A percentile compares a stretch with the other conserved stretches of the same genome.
Conservation (phyloP, 2,888 invertebrate species). For the Drosophila ezoana region DNA sequence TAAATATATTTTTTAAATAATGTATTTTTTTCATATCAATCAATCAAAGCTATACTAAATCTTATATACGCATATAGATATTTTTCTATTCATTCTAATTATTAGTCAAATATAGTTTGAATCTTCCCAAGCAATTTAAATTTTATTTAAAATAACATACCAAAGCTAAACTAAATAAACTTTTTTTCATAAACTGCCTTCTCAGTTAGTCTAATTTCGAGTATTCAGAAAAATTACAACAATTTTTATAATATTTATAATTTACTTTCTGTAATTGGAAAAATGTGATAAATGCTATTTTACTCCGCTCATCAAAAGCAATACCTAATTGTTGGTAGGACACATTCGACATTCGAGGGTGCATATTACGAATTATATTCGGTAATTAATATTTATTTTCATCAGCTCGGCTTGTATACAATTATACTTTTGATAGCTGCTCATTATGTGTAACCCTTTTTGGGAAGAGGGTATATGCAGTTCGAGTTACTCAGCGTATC, state of each 20-base stretch:
- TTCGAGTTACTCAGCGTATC: background rate
- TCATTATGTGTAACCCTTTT: background rate
- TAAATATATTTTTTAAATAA: no score
- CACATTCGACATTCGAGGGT: background rate
- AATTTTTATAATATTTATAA: slow-evolving; percentile 3
- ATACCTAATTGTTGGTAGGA: background rate
- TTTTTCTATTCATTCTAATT: no score
- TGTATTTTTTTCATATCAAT: no score
- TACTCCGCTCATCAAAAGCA: background rate
- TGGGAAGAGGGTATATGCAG: slow-evolving; percentile 34
- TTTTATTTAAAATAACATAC: no score
- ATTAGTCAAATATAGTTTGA: no score
- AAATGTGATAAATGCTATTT: background rate
- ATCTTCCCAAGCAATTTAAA: no score
- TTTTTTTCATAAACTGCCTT: no score
- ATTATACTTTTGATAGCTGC: background rate
- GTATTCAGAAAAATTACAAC: background rate
- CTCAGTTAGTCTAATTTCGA: no score
- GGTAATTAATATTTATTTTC: slow-evolving; percentile 9
- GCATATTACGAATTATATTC: background rate
- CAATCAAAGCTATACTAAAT: no score
- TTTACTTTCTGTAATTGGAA: background rate
- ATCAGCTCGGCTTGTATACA: background rate
- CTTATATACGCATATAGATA: no score
- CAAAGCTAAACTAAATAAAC: no score